These are phyloP conservation scores for Leucophora obtusa DNA, from an alignment of 2,888 invertebrate species.

Conservation along the genomic window DNA sequence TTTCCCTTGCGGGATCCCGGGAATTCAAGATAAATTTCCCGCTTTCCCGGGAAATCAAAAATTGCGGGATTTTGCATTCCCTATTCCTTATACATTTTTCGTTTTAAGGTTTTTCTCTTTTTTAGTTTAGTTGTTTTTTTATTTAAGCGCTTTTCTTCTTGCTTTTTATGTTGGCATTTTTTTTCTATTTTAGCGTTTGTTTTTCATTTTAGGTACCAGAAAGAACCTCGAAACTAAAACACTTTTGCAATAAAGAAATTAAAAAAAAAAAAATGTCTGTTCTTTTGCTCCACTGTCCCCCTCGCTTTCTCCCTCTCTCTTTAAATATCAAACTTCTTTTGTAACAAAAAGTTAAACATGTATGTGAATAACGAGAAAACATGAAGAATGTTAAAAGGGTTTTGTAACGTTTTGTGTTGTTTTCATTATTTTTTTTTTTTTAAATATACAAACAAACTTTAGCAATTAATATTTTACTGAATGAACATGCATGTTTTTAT, in stretches of 20 bases:
- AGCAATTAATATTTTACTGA: slow-evolving; percentile 26
- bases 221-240: not conserved
- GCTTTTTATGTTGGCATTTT: too few species aligned
- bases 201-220: too few species aligned
- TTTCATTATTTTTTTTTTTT: not conserved
- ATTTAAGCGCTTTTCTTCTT: too few species aligned
- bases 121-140: too few species aligned
- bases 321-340: not conserved
- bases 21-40: too few species aligned
- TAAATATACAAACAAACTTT: slow-evolving; percentile 20
- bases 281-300: not conserved
- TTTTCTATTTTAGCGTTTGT: too few species aligned
- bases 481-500: slow-evolving; percentile 12
- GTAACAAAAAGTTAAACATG: slow-evolving; percentile 13
- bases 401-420: not conserved
- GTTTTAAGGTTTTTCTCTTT: too few species aligned
- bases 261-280: not conserved
- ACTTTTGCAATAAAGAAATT: not conserved
- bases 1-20: too few species aligned
- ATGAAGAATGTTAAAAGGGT: slow-evolving; percentile 17
- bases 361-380: slow-evolving; percentile 28
- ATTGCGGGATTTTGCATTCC: too few species aligned
- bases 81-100: too few species aligned
- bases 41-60: too few species aligned
- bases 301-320: too few species aligned